These are phyloP conservation scores for Bos indicus DNA, from an alignment of 2,113 vertebrate genomes.

Conservation along the genomic window DNA sequence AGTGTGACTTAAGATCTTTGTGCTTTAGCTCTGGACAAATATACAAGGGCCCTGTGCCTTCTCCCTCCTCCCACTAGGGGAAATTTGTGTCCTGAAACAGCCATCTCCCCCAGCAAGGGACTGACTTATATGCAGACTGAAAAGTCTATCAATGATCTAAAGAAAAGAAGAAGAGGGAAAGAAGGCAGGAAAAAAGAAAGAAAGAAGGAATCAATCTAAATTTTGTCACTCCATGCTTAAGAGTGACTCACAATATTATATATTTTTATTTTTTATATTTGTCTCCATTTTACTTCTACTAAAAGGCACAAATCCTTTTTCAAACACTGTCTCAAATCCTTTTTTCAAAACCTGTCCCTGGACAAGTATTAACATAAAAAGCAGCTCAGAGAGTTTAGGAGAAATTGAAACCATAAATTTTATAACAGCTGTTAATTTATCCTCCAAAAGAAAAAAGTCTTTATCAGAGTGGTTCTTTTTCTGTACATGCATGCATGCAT, in stretches of 20 bases:
- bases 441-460: not conserved
- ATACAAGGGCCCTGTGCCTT: rapidly evolving
- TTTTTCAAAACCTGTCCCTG: not conserved
- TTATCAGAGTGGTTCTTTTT: not conserved
- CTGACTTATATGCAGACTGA: not conserved
- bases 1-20: not conserved
- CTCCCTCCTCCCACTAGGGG: not conserved
- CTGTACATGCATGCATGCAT: not conserved
- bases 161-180: not conserved
- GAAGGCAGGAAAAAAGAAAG: not conserved
- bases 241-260: not conserved
- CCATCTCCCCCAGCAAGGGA: not conserved
- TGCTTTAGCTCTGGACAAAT: not conserved
- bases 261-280: not conserved
- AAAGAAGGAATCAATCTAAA: not conserved
- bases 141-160: not conserved
- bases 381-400: not conserved
- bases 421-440: constrained; percentile 19
- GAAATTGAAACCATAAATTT: constrained; percentile 27
- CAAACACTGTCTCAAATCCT: not conserved
- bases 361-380: constrained; percentile 16
- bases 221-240: not conserved
- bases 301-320: not conserved
- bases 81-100: not conserved
- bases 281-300: not conserved